Evolutionary conservation across 2,888 invertebrate genomes (phyloP).

Genomic region (Spilosoma lubricipeda): DNA sequence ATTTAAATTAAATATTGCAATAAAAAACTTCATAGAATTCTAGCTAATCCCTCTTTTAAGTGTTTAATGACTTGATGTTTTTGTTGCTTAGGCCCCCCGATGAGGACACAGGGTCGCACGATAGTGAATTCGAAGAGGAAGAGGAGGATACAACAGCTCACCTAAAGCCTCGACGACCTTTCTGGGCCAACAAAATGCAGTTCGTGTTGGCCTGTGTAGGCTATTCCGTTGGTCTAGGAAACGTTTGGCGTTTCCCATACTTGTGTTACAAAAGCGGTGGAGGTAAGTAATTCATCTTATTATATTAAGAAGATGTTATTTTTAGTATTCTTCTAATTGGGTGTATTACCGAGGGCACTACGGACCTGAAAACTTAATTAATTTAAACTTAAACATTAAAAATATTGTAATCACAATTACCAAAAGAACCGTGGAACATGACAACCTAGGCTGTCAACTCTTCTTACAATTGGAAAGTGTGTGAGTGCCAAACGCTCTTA

Average conservation of each 20-base stretch:
- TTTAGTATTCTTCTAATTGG: not conserved
- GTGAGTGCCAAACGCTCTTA: too few species aligned
- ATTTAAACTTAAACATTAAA: not conserved
- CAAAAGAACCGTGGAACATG: not conserved
- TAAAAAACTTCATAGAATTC: not conserved
- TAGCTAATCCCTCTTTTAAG: not conserved
- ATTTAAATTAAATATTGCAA: slow-evolving; percentile 1
- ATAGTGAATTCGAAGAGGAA: slow-evolving; percentile 90
- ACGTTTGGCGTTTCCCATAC: slow-evolving; percentile 97
- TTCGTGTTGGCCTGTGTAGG: slow-evolving; percentile 96
- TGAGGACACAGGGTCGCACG: slow-evolving; percentile 91
- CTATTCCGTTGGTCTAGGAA: slow-evolving; percentile 95
- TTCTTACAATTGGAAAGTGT: too few species aligned
- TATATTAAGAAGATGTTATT: too few species aligned
- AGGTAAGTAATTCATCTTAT: slow-evolving; percentile 87
- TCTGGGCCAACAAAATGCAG: slow-evolving; percentile 96
- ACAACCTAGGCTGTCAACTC: not conserved
- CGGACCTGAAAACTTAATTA: not conserved
- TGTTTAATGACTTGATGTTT: not conserved
- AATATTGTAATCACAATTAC: not conserved
- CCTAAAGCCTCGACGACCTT: slow-evolving; percentile 91
- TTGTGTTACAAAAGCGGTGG: slow-evolving; percentile 96
- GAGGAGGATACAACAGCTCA: slow-evolving; percentile 90
- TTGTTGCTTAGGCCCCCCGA: slow-evolving; percentile 88
- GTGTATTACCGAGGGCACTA: not conserved